Evolutionary conservation across 2,888 invertebrate genomes (phyloP).

Genomic region (Drosophila borborema): DNA sequence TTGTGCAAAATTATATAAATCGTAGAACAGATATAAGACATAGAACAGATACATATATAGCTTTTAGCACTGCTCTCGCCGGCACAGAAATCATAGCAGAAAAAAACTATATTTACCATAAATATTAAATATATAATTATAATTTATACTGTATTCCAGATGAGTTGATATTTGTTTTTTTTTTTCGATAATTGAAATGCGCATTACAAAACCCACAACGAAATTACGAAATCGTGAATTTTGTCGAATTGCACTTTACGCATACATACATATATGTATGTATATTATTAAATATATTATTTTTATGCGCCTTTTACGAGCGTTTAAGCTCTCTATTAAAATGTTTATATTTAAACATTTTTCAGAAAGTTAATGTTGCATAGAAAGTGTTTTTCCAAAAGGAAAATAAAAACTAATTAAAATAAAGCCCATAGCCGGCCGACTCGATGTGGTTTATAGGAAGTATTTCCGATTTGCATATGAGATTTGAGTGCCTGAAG

Average conservation of each 20-base stretch:
- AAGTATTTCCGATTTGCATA: conserved; percentile 67
- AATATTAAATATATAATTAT: conserved; percentile 1
- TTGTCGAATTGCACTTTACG: conserved; percentile 1
- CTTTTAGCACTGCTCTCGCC: neutral
- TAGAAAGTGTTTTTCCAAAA: conserved; percentile 1
- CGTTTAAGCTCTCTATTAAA: conserved; percentile 5
- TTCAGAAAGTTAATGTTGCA: conserved; percentile 7
- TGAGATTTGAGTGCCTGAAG: conserved; percentile 39
- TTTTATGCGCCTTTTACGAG: neutral
- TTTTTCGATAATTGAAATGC: conserved; percentile 47
- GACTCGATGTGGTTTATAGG: conserved; percentile 15
- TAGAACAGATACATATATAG: neutral
- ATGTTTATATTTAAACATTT: conserved; percentile 2
- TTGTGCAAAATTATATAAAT: neutral
- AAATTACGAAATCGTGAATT: conserved; percentile 12
- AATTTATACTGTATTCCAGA: neutral
- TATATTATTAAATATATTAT: neutral
- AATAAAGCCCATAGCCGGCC: neutral
- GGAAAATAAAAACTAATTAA: conserved; percentile 1
- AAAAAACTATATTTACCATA: neutral
- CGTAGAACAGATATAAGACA: too few species aligned
- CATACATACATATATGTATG: neutral
- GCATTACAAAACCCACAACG: conserved; percentile 38
- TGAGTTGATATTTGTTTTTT: conserved; percentile 22
- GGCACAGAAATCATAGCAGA: neutral